Evolutionary conservation across 1,140 invertebrate genomes (phyloP), one percentile per base, ranked within the genome.

Genomic region (Monochamus saltuarius): DNA sequence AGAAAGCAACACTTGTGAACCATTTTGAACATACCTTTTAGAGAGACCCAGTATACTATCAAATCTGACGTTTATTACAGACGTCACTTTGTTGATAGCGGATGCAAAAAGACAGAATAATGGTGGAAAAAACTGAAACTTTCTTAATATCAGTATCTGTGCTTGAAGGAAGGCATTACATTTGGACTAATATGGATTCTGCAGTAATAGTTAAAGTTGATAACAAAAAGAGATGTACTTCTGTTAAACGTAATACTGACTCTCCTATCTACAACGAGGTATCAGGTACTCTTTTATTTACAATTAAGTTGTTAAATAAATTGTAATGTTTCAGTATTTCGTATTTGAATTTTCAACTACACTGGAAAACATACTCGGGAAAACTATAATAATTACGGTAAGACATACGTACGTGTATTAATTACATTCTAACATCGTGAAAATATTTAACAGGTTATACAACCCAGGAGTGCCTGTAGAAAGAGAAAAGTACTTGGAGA

Each of bases 261-360:
- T 79, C 77, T 69, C 84, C 85, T 0, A 80, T 79, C 65, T 86
- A 81, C 57, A 85, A 85, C 62, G 84, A 86, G 75, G 84, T 85
- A 61, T 46, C 54, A 46, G n/a, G 22, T 17, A 13, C 50, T 52
- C 1, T 38, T 4, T 56, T 2, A 19, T 39, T 46, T 60, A 53
- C 42, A 2, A 3, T 3, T 29, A 61, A 56, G 8, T 56, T 38
- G 1, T 9, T 36, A 6, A 36, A 37, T 14, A 6, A 47, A 45
- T 55, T 11, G 49, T 22, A n/a, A 57, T 19, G 43, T 71, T 80
- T 71, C 80, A 87, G 83, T 84, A 88, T 73, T 88, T 89, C 75
- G 82, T 87, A 0, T 88, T 88, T 71, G 86, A 88, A 64, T 82
- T 86, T 67, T 82, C 82, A 62, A 80, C 82, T 71, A 78, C 67